These are phyloP conservation scores for Argynnis bischoffii DNA, from an alignment of 2,888 invertebrate genomes.

Conservation along the genomic window DNA sequence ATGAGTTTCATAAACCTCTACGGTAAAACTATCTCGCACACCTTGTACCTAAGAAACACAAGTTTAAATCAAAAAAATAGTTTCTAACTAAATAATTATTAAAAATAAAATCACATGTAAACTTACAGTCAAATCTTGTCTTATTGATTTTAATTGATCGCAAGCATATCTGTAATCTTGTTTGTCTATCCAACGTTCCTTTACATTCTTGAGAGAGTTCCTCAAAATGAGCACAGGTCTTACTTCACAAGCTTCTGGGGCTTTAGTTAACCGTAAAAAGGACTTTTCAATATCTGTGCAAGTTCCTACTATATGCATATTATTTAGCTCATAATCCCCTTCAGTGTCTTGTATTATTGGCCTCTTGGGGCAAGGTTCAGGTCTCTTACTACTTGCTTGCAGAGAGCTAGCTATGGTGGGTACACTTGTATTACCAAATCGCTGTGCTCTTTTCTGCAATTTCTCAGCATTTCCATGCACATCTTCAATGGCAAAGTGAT, in stretches of 20 bases:
- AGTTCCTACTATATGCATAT: slow-evolving; percentile 96
- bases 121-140: slow-evolving; percentile 98
- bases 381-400: slow-evolving; percentile 59
- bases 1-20: slow-evolving; percentile 99
- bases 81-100: neutral
- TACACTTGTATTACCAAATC: slow-evolving; percentile 85
- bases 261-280: slow-evolving; percentile 97
- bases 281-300: slow-evolving; percentile 97
- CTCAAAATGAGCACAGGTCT: slow-evolving; percentile 93
- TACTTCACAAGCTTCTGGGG: slow-evolving; percentile 95
- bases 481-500: slow-evolving; percentile 85
- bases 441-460: slow-evolving; percentile 93
- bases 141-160: slow-evolving; percentile 98
- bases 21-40: slow-evolving; percentile 95
- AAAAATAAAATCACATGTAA: neutral
- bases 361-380: slow-evolving; percentile 59
- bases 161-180: slow-evolving; percentile 98
- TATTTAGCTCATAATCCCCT: slow-evolving; percentile 91
- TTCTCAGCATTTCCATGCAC: slow-evolving; percentile 89
- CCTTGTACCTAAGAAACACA: slow-evolving; percentile 91
- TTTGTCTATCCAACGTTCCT: slow-evolving; percentile 93
- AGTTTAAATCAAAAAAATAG: slow-evolving; percentile 11
- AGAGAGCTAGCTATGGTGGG: slow-evolving; percentile 77
- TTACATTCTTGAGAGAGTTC: slow-evolving; percentile 94
- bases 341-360: slow-evolving; percentile 83